Conservation (phyloP, 1,140 invertebrate genomes). For the Acromyrmex charruanus region DNA sequence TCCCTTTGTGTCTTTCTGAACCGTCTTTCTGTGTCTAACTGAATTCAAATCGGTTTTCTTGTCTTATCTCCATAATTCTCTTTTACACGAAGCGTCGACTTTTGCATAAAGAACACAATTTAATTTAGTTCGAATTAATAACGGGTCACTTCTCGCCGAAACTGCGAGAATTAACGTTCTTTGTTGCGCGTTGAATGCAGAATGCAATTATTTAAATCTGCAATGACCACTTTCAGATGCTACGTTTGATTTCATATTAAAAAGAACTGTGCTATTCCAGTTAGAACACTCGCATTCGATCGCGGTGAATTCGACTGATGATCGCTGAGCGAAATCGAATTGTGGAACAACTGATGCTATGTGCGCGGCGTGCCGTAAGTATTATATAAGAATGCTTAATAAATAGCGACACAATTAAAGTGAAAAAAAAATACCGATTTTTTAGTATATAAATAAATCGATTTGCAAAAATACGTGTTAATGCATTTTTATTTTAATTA, state of each 20-base stretch:
- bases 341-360: slow-evolving; percentile 62
- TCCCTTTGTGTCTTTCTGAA: slow-evolving; percentile 25
- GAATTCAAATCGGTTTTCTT: slow-evolving; percentile 24
- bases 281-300: slow-evolving; percentile 51
- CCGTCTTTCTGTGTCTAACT: slow-evolving; percentile 12
- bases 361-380: slow-evolving; percentile 11
- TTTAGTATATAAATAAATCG: neutral
- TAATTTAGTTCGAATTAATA: slow-evolving; percentile 54
- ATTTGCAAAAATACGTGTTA: neutral
- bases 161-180: neutral
- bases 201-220: slow-evolving; percentile 54
- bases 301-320: slow-evolving; percentile 32
- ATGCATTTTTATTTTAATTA: neutral
- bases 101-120: slow-evolving; percentile 47
- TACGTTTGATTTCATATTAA: slow-evolving; percentile 47
- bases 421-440: neutral
- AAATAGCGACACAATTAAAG: slow-evolving; percentile 14
- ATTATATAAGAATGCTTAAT: slow-evolving; percentile 41
- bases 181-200: slow-evolving; percentile 22
- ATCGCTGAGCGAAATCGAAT: slow-evolving; percentile 44
- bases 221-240: neutral
- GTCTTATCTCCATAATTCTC: slow-evolving; percentile 43
- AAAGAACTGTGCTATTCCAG: slow-evolving; percentile 7
- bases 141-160: slow-evolving; percentile 8
- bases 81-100: slow-evolving; percentile 18